phyloP scores from a whole-genome alignment of 2,888 invertebrate species.

The Mythimna pallens region DNA sequence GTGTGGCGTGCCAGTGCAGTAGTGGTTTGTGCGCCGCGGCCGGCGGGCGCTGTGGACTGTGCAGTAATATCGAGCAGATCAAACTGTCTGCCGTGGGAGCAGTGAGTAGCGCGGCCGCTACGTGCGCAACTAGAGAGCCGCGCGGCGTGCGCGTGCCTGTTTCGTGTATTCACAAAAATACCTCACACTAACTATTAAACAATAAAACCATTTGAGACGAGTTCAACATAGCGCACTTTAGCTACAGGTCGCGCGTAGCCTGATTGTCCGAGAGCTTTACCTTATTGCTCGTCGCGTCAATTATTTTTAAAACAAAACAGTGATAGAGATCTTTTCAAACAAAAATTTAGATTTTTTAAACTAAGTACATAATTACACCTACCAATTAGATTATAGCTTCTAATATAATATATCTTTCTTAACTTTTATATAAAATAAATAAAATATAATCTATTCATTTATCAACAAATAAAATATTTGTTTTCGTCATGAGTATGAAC shows the following conservation, averaged over 20 bases:
- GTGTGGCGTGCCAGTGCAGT: not conserved
- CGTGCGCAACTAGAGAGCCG: too few species aligned
- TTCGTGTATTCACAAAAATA: too few species aligned
- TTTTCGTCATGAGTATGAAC: not conserved
- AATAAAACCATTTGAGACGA: not conserved
- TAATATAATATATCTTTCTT: not conserved
- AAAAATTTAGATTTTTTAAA: not conserved
- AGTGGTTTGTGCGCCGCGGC: too few species aligned
- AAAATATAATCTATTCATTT: not conserved
- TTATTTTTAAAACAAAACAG: not conserved
- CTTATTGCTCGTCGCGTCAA: not conserved
- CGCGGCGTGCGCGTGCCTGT: too few species aligned
- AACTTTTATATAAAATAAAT: not conserved
- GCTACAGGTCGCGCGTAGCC: not conserved
- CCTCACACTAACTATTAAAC: not conserved
- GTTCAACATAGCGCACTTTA: too few species aligned
- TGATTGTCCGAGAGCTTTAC: not conserved
- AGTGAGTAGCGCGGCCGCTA: too few species aligned
- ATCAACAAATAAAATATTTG: not conserved
- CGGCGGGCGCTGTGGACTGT: too few species aligned
- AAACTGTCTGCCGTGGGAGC: too few species aligned
- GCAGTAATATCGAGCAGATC: too few species aligned
- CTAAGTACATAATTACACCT: not conserved
- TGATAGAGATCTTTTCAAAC: slow-evolving; percentile 1
- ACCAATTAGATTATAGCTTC: not conserved